Conservation (phyloP, 2,888 invertebrate genomes). For the Ormyrus rosae region DNA sequence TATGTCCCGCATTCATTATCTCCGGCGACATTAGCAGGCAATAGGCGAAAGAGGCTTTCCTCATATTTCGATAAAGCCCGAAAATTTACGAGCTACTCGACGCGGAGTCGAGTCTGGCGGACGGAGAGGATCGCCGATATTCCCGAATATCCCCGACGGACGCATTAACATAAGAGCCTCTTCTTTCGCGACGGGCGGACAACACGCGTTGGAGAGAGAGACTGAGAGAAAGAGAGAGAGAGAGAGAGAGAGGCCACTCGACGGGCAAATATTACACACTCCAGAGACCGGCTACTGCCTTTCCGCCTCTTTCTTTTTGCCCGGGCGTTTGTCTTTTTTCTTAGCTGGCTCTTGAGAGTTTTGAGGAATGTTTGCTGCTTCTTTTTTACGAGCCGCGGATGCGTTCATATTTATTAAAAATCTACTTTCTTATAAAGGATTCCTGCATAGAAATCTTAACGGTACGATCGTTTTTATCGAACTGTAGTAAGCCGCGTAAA, state of each 20-base stretch:
- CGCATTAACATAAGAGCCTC: slow-evolving; percentile 48
- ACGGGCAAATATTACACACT: slow-evolving; percentile 38
- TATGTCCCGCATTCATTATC: not conserved
- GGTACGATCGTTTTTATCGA: too few species aligned
- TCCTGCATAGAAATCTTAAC: too few species aligned
- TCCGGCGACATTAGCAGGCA: not conserved
- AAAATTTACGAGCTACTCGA: slow-evolving; percentile 44
- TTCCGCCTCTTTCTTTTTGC: not conserved
- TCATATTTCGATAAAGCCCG: slow-evolving; percentile 50
- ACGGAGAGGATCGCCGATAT: slow-evolving; percentile 21
- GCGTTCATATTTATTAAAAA: not conserved
- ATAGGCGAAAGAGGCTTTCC: slow-evolving; percentile 29
- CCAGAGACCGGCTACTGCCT: slow-evolving; percentile 29
- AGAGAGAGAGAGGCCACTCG: not conserved
- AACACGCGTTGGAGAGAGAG: too few species aligned
- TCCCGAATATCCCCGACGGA: slow-evolving; percentile 40
- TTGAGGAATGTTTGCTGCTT: not conserved
- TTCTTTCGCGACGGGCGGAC: not conserved
- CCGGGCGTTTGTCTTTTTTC: not conserved
- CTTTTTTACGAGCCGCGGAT: too few species aligned
- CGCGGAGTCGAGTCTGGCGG: not conserved
- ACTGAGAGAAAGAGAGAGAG: too few species aligned
- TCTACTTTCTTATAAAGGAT: not conserved
- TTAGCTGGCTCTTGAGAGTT: not conserved
- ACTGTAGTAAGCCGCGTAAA: too few species aligned